Percentiles rank a stretch among this genome's conserved stretches.
Conservation (phyloP, 2,797 vertebrate species). For the Sebastes umbrosus region DNA sequence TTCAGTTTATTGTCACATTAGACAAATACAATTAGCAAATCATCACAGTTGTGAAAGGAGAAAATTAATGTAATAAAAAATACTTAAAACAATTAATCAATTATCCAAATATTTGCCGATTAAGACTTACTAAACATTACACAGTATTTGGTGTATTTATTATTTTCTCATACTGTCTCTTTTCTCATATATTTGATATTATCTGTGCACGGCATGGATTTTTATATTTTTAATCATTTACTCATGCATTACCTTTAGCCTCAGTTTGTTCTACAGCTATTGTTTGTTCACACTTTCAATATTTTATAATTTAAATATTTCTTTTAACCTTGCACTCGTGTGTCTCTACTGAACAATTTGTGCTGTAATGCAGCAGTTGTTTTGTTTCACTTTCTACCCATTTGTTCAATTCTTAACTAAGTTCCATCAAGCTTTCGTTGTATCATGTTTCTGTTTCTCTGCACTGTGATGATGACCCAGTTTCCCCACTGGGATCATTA, state of each 20-base stretch:
- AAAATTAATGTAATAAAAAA: neutral
- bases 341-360: neutral
- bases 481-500: slow-evolving; percentile 37
- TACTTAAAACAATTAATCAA: too few relatives aligned
- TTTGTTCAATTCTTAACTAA: slow-evolving; percentile 25
- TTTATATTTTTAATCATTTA: neutral
- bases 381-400: neutral
- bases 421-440: neutral
- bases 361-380: neutral
- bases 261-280: neutral
- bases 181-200: neutral
- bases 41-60: neutral
- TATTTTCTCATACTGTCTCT: neutral
- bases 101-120: too few relatives aligned
- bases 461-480: slow-evolving; percentile 27
- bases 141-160: neutral
- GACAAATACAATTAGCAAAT: neutral
- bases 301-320: neutral
- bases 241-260: neutral
- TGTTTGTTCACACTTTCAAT: neutral
- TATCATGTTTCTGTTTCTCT: slow-evolving; percentile 16
- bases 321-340: neutral
- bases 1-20: too few relatives aligned
- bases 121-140: neutral
- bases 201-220: neutral